A percentile compares a stretch with the other conserved stretches of the same genome.
phyloP scores from a whole-genome alignment of 2,797 vertebrate genomes.

The Syncerus caffer region DNA sequence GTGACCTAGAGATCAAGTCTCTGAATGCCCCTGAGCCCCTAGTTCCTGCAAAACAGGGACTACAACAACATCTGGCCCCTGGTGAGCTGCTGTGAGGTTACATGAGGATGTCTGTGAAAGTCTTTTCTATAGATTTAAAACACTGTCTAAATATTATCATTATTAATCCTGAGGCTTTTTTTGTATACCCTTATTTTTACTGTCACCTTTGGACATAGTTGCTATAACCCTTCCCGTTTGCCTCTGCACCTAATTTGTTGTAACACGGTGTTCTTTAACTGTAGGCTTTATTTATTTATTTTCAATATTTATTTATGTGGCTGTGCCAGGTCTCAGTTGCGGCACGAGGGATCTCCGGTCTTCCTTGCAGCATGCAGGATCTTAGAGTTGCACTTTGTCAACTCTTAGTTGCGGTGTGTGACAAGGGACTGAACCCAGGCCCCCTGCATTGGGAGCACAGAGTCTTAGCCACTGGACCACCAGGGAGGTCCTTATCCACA shows the following conservation, averaged over 20 bases:
- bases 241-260: not conserved
- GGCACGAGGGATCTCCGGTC: not conserved
- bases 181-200: not conserved
- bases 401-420: not conserved
- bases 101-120: not conserved
- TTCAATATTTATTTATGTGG: not conserved
- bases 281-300: not conserved
- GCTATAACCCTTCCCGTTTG: not conserved
- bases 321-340: not conserved
- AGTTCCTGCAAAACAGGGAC: not conserved
- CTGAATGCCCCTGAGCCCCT: not conserved
- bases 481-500: not conserved
- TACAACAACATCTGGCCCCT: not conserved
- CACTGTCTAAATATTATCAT: not conserved
- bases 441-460: not conserved
- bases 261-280: not conserved
- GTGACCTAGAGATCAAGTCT: not conserved
- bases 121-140: not conserved
- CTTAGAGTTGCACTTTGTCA: not conserved
- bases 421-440: not conserved
- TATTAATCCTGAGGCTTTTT: not conserved
- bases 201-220: not conserved
- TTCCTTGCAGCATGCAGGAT: not conserved
- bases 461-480: not conserved
- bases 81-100: not conserved